phyloP scores from a whole-genome alignment of 2,113 vertebrate species.

The Crotalus tigris region DNA sequence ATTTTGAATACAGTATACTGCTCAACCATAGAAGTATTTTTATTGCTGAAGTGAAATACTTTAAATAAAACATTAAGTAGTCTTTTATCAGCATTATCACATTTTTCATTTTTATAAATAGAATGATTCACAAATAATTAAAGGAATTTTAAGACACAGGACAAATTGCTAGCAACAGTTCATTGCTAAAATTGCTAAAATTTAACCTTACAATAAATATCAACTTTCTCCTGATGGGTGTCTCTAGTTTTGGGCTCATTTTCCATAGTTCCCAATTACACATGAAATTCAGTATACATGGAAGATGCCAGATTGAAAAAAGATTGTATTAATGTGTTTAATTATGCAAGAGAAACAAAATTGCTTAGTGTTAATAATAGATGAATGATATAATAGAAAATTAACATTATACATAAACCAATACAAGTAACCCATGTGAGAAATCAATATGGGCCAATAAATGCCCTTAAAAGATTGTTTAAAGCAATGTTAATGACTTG shows the following conservation, averaged over 20 bases:
- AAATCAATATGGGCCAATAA: not conserved
- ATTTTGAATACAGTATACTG: not conserved
- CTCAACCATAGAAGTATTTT: not conserved
- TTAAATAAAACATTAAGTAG: constrained; percentile 1
- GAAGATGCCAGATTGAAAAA: not conserved
- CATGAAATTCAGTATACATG: not conserved
- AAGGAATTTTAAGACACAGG: not conserved
- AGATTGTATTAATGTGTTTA: not conserved
- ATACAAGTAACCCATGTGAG: not conserved
- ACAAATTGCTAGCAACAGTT: not conserved
- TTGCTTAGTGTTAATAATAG: not conserved
- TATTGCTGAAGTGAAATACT: constrained; percentile 2
- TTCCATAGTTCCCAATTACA: not conserved
- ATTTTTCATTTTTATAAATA: constrained; percentile 13
- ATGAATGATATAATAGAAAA: not conserved
- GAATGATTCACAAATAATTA: constrained; percentile 18
- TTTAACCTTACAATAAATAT: constrained; percentile 3
- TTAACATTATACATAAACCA: not conserved
- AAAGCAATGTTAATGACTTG: not conserved
- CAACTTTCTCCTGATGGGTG: not conserved
- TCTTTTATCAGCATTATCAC: not conserved
- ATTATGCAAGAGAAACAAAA: constrained; percentile 4
- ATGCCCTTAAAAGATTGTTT: not conserved
- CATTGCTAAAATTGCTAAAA: constrained; percentile 28
- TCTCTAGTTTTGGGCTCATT: not conserved